Percentiles rank a stretch among this genome's conserved stretches.
Conservation (phyloP, 2,888 invertebrate species). For the Amaurobius ferox region DNA sequence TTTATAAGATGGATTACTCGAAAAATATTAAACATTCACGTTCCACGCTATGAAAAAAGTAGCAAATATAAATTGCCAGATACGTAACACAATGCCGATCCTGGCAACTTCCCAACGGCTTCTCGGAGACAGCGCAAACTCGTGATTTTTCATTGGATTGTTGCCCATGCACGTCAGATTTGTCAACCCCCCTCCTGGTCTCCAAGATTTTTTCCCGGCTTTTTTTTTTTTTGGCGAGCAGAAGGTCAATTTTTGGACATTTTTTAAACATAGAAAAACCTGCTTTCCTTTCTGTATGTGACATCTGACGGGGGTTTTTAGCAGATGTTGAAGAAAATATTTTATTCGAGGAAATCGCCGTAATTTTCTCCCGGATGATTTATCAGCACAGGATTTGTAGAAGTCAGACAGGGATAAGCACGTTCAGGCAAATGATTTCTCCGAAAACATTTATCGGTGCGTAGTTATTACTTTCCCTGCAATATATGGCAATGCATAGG, state of each 20-base stretch:
- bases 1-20: not conserved
- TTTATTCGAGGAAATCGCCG: too few species aligned
- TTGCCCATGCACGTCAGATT: not conserved
- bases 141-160: slow-evolving; percentile 13
- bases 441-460: too few species aligned
- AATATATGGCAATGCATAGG: too few species aligned
- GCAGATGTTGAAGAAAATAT: too few species aligned
- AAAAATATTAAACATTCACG: not conserved
- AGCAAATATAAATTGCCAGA: slow-evolving; percentile 13
- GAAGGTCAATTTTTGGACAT: not conserved
- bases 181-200: not conserved
- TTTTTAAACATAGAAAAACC: not conserved
- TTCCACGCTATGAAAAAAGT: not conserved
- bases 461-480: too few species aligned
- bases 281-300: too few species aligned
- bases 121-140: not conserved
- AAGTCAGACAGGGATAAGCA: too few species aligned
- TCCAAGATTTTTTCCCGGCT: not conserved
- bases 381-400: too few species aligned
- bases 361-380: too few species aligned
- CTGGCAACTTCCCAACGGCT: not conserved
- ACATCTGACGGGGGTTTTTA: too few species aligned
- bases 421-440: too few species aligned
- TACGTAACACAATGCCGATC: not conserved
- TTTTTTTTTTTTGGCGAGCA: not conserved